These are phyloP conservation scores for Drosophila nebulosa DNA, from an alignment of 1,140 invertebrate species.

Conservation along the genomic window DNA sequence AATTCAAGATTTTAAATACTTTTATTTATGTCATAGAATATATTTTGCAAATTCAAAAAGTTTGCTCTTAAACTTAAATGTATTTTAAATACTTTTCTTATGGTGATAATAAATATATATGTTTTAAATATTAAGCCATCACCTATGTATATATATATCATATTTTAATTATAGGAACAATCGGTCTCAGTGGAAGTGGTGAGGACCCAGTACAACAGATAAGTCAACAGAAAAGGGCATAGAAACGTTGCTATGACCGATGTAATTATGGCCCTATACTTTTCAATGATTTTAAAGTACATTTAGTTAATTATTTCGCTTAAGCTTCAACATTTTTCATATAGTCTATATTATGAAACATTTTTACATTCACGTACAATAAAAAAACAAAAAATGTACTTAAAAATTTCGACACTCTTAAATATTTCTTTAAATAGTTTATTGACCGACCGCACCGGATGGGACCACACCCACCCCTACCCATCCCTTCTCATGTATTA, in stretches of 20 bases:
- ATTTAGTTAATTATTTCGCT: neutral
- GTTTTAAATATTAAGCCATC: neutral
- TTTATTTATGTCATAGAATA: neutral
- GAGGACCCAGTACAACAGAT: neutral
- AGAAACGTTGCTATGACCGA: neutral
- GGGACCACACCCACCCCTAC: conserved; percentile 32
- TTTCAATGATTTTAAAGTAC: conserved; percentile 31
- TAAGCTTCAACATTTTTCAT: neutral
- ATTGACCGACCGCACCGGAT: conserved; percentile 11
- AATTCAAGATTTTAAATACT: too few relatives aligned
- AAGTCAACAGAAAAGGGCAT: neutral
- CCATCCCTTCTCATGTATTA: neutral
- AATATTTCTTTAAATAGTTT: conserved; percentile 37
- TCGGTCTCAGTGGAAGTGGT: neutral
- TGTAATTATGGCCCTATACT: conserved; percentile 6
- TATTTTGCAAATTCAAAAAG: neutral
- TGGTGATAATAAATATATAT: neutral
- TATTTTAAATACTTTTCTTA: neutral
- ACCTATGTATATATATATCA: neutral
- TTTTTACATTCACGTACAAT: conserved; percentile 37
- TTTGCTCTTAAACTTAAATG: neutral
- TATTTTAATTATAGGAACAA: neutral
- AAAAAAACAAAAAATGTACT: conserved; percentile 44
- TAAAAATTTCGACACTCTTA: conserved; percentile 20
- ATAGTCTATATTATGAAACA: neutral